These are phyloP conservation scores for Synaphobranchus kaupii DNA, from an alignment of 2,797 vertebrate genomes.

Conservation along the genomic window DNA sequence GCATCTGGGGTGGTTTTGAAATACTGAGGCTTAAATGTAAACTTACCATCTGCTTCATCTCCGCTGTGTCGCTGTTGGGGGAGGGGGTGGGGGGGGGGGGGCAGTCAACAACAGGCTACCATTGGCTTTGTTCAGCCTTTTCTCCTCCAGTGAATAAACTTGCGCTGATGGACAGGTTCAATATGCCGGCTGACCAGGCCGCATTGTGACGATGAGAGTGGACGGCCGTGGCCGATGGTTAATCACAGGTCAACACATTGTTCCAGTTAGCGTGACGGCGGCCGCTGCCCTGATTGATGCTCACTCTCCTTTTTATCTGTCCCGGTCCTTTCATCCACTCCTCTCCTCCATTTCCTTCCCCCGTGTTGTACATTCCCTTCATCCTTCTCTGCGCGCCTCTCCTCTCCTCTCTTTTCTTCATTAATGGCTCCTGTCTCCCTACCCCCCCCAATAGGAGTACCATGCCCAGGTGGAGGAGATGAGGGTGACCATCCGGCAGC, in stretches of 20 bases:
- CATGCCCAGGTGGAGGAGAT: slow-evolving; percentile 98
- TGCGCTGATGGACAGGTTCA: neutral
- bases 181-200: neutral
- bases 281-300: neutral
- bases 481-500: slow-evolving; percentile 91
- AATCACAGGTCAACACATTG: neutral
- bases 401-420: neutral
- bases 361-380: neutral
- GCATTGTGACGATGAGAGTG: neutral
- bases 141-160: neutral
- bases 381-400: neutral
- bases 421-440: neutral
- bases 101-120: neutral
- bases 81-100: neutral
- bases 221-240: neutral
- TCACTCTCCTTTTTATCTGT: neutral
- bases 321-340: neutral
- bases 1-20: neutral
- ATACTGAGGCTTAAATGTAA: slow-evolving; percentile 5
- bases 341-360: neutral
- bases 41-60: neutral
- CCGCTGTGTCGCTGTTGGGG: no score
- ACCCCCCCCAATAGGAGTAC: slow-evolving; percentile 80
- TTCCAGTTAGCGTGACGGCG: neutral
- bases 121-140: neutral